Conservation (phyloP, 1,140 invertebrate genomes). For the Temnothorax curvispinosus region DNA sequence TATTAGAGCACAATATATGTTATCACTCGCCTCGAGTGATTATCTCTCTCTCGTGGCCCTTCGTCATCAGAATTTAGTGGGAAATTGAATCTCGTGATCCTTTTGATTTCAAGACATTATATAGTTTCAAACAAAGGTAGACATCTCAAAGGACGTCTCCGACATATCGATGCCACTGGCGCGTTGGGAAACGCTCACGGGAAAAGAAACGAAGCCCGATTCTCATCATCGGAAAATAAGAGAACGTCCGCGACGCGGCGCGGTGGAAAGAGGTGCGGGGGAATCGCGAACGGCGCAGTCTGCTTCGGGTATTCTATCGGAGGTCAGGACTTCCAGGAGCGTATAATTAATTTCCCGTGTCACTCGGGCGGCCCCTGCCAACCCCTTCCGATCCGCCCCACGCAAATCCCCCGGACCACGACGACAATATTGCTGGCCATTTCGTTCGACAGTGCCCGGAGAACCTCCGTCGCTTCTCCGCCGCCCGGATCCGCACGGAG, state of each 20-base stretch:
- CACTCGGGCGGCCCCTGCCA: conserved; percentile 77
- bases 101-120: conserved; percentile 18
- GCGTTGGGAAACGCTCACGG: conserved; percentile 8
- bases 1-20: not conserved
- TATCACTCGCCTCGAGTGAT: not conserved
- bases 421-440: conserved; percentile 85
- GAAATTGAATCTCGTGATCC: not conserved
- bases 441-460: conserved; percentile 83
- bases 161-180: conserved; percentile 39
- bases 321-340: conserved; percentile 82
- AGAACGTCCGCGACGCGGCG: conserved; percentile 7
- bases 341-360: conserved; percentile 86
- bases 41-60: not conserved
- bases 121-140: conserved; percentile 8
- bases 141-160: conserved; percentile 53
- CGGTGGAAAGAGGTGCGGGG: conserved; percentile 34
- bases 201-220: conserved; percentile 60
- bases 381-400: conserved; percentile 67
- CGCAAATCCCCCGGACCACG: conserved; percentile 79
- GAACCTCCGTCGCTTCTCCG: conserved; percentile 78
- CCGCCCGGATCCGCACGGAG: conserved; percentile 73
- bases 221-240: conserved; percentile 63
- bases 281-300: conserved; percentile 40
- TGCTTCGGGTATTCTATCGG: conserved; percentile 58
- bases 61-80: not conserved